phyloP scores from a whole-genome alignment of 2,888 invertebrate genomes.

The Ephialtes manifestator region DNA sequence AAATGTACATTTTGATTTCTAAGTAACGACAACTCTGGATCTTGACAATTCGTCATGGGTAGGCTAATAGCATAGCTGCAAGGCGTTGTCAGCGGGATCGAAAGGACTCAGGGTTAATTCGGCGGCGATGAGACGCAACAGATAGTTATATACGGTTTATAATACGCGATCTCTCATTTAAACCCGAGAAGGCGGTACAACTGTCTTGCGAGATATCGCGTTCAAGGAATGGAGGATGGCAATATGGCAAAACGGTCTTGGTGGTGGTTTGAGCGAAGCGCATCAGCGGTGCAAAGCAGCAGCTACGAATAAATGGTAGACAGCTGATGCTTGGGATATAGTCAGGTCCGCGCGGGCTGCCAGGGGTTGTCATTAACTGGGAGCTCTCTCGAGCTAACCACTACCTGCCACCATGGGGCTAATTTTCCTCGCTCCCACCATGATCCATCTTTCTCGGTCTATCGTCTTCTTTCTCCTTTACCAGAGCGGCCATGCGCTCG shows the following conservation, averaged over 20 bases:
- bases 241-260: slow-evolving; percentile 60
- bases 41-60: slow-evolving; percentile 41
- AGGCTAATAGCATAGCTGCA: slow-evolving; percentile 19
- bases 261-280: slow-evolving; percentile 36
- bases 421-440: slow-evolving; percentile 81
- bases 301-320: slow-evolving; percentile 72
- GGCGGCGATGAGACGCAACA: slow-evolving; percentile 47
- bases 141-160: slow-evolving; percentile 33
- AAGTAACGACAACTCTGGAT: not conserved
- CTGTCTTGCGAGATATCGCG: slow-evolving; percentile 46
- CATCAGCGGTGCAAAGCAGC: slow-evolving; percentile 34
- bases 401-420: slow-evolving; percentile 85
- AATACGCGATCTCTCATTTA: slow-evolving; percentile 60
- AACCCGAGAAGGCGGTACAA: slow-evolving; percentile 48
- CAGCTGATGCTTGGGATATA: slow-evolving; percentile 79
- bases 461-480: slow-evolving; percentile 4
- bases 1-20: not conserved
- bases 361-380: slow-evolving; percentile 86
- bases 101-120: slow-evolving; percentile 49
- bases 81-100: slow-evolving; percentile 48
- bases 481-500: slow-evolving; percentile 46
- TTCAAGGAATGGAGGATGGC: slow-evolving; percentile 30
- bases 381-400: slow-evolving; percentile 85
- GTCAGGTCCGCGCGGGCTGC: slow-evolving; percentile 70
- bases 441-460: slow-evolving; percentile 25